A percentile compares a stretch with the other conserved stretches of the same genome.
These are phyloP conservation scores for Chionomys nivalis DNA, from an alignment of 2,113 vertebrate genomes.

Conservation along the genomic window DNA sequence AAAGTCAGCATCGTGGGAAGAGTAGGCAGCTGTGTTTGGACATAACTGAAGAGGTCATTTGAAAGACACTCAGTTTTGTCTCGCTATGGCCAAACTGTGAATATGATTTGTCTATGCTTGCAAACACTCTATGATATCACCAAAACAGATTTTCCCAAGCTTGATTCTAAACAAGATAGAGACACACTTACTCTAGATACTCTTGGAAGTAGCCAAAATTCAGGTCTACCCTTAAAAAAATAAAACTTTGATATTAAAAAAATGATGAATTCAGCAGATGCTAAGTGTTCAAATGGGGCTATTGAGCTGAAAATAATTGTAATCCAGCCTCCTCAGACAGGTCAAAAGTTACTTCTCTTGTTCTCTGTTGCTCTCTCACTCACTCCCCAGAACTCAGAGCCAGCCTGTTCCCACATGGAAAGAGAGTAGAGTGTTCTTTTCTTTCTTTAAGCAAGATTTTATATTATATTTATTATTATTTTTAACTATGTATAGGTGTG, in stretches of 20 bases:
- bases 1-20: not conserved
- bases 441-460: not conserved
- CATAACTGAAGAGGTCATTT: not conserved
- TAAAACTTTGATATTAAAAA: not conserved
- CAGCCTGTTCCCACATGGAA: not conserved
- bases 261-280: accelerated
- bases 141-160: not conserved
- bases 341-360: not conserved
- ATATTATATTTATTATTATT: not conserved
- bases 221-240: conserved; percentile 12
- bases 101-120: not conserved
- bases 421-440: not conserved
- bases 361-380: not conserved
- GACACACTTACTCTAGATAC: not conserved
- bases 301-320: not conserved
- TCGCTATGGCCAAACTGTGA: not conserved
- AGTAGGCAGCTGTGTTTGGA: not conserved
- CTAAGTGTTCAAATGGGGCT: not conserved
- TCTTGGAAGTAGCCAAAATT: not conserved
- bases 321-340: not conserved
- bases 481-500: not conserved
- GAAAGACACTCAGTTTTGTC: not conserved
- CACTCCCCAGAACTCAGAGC: not conserved
- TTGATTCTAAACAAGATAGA: not conserved
- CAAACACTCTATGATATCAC: not conserved